phyloP scores from a whole-genome alignment of 2,113 vertebrate genomes.

The Prietella phreatophila region DNA sequence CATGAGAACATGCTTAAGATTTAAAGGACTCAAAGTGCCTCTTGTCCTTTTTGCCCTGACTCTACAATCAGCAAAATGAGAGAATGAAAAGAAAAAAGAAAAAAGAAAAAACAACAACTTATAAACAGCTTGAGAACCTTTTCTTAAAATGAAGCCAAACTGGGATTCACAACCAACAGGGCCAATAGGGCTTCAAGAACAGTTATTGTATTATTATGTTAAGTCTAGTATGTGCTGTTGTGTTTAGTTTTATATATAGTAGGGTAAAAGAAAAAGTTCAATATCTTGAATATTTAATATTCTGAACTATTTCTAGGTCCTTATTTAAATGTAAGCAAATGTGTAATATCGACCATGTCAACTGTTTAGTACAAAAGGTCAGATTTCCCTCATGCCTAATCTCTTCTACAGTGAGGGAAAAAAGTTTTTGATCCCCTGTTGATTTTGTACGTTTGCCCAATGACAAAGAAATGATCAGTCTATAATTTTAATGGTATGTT shows the following conservation, averaged over 20 bases:
- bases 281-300: not conserved
- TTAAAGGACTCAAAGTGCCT: slow-evolving; percentile 17
- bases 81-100: not conserved
- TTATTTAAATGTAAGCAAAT: not conserved
- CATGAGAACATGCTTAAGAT: slow-evolving; percentile 28
- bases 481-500: too few relatives aligned
- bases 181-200: not conserved
- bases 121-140: not conserved
- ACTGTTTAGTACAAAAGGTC: not conserved
- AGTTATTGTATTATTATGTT: not conserved
- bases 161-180: not conserved
- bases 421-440: too few relatives aligned
- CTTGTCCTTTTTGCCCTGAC: slow-evolving; percentile 16
- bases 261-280: not conserved
- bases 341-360: not conserved
- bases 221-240: not conserved
- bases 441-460: too few relatives aligned
- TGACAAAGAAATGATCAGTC: too few relatives aligned
- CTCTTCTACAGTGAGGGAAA: too few relatives aligned
- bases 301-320: not conserved
- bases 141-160: not conserved
- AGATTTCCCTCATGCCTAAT: not conserved
- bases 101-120: too few relatives aligned
- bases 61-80: slow-evolving; percentile 16
- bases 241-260: not conserved